A percentile compares a stretch with the other conserved stretches of the same genome.
Evolutionary conservation across 2,113 vertebrate species (phyloP).

Genomic region (Athene cunicularia): DNA sequence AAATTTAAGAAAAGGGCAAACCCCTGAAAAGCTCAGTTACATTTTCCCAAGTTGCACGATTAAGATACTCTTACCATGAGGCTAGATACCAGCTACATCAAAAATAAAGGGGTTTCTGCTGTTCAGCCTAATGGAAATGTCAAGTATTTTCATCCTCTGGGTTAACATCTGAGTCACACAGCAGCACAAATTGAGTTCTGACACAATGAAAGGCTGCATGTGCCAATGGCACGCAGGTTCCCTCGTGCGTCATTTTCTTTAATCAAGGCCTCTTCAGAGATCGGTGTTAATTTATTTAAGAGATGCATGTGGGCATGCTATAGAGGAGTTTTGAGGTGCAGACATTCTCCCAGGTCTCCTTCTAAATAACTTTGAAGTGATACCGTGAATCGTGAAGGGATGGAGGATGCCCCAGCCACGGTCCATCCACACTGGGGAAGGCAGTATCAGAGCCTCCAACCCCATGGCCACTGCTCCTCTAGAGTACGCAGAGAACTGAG

Average conservation of each 20-base stretch:
- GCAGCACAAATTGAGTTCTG: background rate
- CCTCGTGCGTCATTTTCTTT: background rate
- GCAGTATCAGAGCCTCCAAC: fast-evolving
- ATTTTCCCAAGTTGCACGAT: background rate
- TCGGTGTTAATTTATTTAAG: background rate
- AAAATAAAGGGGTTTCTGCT: background rate
- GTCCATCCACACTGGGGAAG: background rate
- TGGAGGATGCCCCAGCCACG: background rate
- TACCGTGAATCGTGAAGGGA: background rate
- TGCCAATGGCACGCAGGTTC: background rate
- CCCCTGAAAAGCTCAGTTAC: background rate
- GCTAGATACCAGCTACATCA: background rate
- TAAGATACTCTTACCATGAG: background rate
- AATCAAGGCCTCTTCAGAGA: background rate
- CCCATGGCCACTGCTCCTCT: fast-evolving
- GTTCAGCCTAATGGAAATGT: background rate
- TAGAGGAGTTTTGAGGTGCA: background rate
- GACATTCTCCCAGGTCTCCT: background rate
- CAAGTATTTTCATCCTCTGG: background rate
- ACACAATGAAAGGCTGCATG: background rate
- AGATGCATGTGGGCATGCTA: background rate
- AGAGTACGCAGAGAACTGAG: background rate
- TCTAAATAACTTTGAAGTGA: background rate
- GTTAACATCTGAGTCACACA: background rate
- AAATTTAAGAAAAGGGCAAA: background rate